A percentile compares a stretch with the other conserved stretches of the same genome.
phyloP scores from a whole-genome alignment of 2,888 invertebrate genomes.

The Agrochola lychnidis region DNA sequence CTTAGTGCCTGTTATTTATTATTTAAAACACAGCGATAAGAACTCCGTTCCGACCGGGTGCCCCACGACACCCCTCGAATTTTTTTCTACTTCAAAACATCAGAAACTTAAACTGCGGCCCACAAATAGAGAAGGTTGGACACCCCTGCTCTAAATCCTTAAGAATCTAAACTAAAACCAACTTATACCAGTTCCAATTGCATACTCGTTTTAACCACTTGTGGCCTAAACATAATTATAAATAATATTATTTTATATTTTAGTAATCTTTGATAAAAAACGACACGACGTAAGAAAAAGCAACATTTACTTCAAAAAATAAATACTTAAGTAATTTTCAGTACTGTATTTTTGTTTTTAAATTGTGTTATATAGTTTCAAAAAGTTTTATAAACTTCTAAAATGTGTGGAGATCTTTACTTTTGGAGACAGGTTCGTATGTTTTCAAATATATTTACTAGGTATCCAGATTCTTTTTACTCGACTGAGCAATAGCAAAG shows the following conservation, averaged over 20 bases:
- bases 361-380: too few relatives aligned
- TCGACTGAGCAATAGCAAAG: background rate
- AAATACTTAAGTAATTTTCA: background rate
- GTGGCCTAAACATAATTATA: background rate
- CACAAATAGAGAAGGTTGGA: background rate
- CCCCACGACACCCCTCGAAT: background rate
- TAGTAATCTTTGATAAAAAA: background rate
- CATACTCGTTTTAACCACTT: background rate
- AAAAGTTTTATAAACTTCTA: background rate
- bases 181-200: background rate
- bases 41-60: background rate
- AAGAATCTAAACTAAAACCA: background rate
- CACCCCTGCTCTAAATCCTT: background rate
- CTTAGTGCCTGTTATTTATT: background rate
- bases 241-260: background rate
- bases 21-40: too few relatives aligned
- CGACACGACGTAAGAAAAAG: background rate
- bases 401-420: constrained; percentile 44
- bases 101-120: background rate
- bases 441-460: background rate
- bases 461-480: background rate
- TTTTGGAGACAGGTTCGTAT: constrained; percentile 59
- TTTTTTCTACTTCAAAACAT: background rate
- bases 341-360: too few relatives aligned
- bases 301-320: background rate